Evolutionary conservation across 2,888 invertebrate genomes (phyloP).

Genomic region (Platynereis dumerilii): DNA sequence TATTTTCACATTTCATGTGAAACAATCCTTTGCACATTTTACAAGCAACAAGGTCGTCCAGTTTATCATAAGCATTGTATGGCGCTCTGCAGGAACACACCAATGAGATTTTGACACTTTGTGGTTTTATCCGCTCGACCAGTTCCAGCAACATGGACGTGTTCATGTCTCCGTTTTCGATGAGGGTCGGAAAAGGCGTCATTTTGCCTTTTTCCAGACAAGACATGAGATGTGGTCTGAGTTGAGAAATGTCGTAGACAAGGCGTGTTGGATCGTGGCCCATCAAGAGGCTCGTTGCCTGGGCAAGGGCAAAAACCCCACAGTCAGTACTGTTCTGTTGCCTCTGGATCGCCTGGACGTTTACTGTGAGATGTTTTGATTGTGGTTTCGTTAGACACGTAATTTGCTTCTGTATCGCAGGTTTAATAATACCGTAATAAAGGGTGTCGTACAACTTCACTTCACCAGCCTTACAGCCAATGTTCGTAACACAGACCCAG

Average conservation of each 20-base stretch:
- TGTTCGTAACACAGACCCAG: conserved; percentile 1
- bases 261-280: not conserved
- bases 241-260: not conserved
- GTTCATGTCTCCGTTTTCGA: no score
- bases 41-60: not conserved
- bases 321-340: conserved; percentile 8
- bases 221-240: not conserved
- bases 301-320: conserved; percentile 3
- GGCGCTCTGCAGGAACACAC: not conserved
- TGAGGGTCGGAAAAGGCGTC: not conserved
- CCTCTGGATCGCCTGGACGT: not conserved
- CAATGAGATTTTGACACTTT: not conserved
- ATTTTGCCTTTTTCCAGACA: not conserved
- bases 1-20: not conserved
- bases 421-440: not conserved
- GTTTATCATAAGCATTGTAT: not conserved
- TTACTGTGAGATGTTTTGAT: not conserved
- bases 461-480: not conserved
- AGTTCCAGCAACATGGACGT: not conserved
- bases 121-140: not conserved
- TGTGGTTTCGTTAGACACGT: not conserved
- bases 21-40: not conserved
- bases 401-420: not conserved
- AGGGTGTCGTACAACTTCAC: not conserved
- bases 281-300: not conserved